Conservation (phyloP, 2,113 vertebrate genomes). For the Salminus brasiliensis region DNA sequence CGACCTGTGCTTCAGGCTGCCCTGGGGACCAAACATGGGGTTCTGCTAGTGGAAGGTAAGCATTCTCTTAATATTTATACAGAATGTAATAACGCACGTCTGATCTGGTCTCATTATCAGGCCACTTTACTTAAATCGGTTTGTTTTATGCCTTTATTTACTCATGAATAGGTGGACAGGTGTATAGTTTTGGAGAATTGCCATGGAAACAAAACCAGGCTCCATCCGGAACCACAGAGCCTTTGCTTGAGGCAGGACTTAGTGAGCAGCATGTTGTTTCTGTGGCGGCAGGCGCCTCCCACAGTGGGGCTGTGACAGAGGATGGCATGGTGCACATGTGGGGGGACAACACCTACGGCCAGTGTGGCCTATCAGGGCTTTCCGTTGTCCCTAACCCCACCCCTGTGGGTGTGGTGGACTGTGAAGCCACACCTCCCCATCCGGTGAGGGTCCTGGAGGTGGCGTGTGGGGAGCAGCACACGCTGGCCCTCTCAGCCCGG, state of each 20-base stretch:
- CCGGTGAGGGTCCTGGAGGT: constrained; percentile 84
- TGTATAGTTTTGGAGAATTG: constrained; percentile 90
- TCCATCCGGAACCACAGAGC: constrained; percentile 59
- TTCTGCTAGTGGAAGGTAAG: constrained; percentile 91
- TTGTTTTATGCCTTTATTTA: not conserved
- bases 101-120: not conserved
- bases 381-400: constrained; percentile 82
- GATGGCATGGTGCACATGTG: constrained; percentile 91
- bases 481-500: constrained; percentile 84
- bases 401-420: constrained; percentile 81
- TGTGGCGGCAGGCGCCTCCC: constrained; percentile 89
- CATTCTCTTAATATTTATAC: not conserved
- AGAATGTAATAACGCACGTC: not conserved
- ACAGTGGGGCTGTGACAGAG: constrained; percentile 89
- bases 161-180: constrained; percentile 81
- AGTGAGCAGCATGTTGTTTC: constrained; percentile 81
- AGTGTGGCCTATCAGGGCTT: constrained; percentile 85
- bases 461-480: constrained; percentile 91
- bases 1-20: constrained; percentile 89
- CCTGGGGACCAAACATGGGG: constrained; percentile 84
- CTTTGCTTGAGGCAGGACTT: constrained; percentile 82
- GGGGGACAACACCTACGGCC: constrained; percentile 91
- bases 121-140: not conserved
- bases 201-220: constrained; percentile 81
- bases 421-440: constrained; percentile 73